phyloP scores from a whole-genome alignment of 2,797 vertebrate genomes.

The Staurois parvus region DNA sequence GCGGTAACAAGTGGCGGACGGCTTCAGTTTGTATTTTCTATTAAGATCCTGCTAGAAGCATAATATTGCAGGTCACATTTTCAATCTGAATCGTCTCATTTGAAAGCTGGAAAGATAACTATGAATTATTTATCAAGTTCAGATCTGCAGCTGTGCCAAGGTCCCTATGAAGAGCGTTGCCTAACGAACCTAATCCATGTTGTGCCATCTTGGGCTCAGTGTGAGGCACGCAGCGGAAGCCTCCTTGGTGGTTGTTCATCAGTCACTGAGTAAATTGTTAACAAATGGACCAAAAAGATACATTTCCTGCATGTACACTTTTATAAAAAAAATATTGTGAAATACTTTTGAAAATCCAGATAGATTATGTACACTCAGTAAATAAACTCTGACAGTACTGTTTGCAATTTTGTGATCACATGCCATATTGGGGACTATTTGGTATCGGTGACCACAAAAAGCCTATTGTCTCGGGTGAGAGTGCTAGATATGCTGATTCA shows the following conservation, averaged over 20 bases:
- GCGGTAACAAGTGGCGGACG: slow-evolving; percentile 60
- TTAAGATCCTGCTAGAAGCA: slow-evolving; percentile 63
- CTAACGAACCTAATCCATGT: slow-evolving; percentile 61
- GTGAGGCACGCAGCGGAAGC: slow-evolving; percentile 38
- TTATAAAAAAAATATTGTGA: not conserved
- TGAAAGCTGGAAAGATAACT: slow-evolving; percentile 61
- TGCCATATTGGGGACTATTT: too few relatives aligned
- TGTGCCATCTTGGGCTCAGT: slow-evolving; percentile 60
- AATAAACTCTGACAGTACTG: not conserved
- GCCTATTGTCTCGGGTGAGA: not conserved
- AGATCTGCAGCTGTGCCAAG: slow-evolving; percentile 62
- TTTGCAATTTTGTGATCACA: not conserved
- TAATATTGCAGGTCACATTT: slow-evolving; percentile 63
- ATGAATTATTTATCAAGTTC: slow-evolving; percentile 64
- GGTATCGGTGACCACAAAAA: too few relatives aligned
- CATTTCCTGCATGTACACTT: not conserved
- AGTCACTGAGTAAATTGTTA: slow-evolving; percentile 54
- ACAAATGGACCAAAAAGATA: slow-evolving; percentile 38
- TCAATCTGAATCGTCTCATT: slow-evolving; percentile 63
- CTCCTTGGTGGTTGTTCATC: slow-evolving; percentile 38
- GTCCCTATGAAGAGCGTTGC: slow-evolving; percentile 58
- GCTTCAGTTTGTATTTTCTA: slow-evolving; percentile 62
- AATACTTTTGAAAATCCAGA: not conserved
- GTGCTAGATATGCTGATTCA: not conserved
- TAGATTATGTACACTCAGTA: not conserved